Evolutionary conservation across 2,888 invertebrate genomes (phyloP).

Genomic region (Azorinus chamasolen): DNA sequence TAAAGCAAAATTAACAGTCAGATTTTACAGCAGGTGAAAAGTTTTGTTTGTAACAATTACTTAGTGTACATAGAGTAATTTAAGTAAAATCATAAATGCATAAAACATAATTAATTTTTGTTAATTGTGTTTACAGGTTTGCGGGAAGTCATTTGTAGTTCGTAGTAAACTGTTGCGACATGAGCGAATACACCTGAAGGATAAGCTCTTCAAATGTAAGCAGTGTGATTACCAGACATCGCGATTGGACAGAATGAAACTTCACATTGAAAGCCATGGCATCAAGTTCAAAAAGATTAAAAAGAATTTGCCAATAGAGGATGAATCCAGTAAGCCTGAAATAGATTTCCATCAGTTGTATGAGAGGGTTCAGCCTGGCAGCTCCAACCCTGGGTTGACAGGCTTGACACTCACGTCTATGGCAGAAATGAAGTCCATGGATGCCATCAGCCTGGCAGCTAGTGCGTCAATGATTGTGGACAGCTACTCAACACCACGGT

Average conservation of each 20-base stretch:
- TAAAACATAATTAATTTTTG: no score
- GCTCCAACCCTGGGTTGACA: background rate
- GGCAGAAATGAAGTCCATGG: slow-evolving; percentile 48
- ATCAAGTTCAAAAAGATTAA: slow-evolving; percentile 44
- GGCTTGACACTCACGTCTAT: background rate
- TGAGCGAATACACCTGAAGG: slow-evolving; percentile 90
- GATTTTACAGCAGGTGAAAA: no score
- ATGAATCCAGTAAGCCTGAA: slow-evolving; percentile 18
- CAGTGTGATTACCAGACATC: slow-evolving; percentile 90
- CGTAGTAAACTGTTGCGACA: slow-evolving; percentile 90
- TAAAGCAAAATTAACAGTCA: no score
- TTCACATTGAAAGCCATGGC: slow-evolving; percentile 87
- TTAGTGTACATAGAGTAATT: no score
- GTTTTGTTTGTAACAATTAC: no score
- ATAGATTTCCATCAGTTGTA: slow-evolving; percentile 55
- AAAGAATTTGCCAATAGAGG: slow-evolving; percentile 41
- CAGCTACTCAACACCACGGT: slow-evolving; percentile 12
- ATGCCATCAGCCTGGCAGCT: slow-evolving; percentile 50
- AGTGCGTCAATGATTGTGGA: slow-evolving; percentile 53
- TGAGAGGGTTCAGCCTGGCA: slow-evolving; percentile 38
- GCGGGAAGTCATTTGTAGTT: slow-evolving; percentile 90
- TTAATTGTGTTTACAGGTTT: slow-evolving; percentile 77
- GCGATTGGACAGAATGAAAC: slow-evolving; percentile 90
- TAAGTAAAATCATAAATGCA: no score
- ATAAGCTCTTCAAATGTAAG: slow-evolving; percentile 90